These are phyloP conservation scores for Chlorops oryzae DNA, from an alignment of 1,140 invertebrate genomes.

Conservation along the genomic window DNA sequence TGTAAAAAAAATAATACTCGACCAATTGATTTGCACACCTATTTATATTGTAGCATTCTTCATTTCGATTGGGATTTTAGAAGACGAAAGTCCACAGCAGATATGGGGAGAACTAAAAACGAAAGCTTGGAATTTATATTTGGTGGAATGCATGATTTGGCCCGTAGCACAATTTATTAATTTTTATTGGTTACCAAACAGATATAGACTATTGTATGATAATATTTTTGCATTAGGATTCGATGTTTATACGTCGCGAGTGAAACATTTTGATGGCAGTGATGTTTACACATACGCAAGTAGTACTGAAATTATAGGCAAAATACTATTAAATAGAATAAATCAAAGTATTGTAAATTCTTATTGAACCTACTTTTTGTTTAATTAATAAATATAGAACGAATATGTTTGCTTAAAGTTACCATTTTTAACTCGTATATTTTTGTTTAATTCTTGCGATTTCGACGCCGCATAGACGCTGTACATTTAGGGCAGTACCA, in stretches of 20 bases:
- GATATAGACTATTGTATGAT: background rate
- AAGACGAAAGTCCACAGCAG: constrained; percentile 50
- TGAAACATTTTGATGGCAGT: background rate
- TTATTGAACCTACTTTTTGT: background rate
- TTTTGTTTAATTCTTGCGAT: constrained; percentile 59
- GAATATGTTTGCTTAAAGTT: background rate
- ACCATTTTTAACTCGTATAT: background rate
- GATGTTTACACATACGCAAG: background rate
- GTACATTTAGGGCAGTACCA: constrained; percentile 97
- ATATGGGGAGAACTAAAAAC: constrained; percentile 66
- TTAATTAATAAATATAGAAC: background rate
- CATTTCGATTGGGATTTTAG: background rate
- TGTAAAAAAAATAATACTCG: background rate
- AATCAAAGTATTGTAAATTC: background rate
- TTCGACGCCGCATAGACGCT: constrained; percentile 79
- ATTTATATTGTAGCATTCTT: constrained; percentile 3
- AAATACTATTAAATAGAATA: background rate
- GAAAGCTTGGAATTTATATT: background rate
- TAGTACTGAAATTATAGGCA: background rate
- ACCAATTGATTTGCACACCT: background rate
- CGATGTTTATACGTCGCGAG: background rate
- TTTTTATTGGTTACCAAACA: background rate
- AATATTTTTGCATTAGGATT: background rate
- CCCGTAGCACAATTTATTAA: constrained; percentile 1
- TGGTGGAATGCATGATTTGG: background rate